phyloP scores from a whole-genome alignment of 2,113 vertebrate genomes.

The Ranitomeya variabilis region DNA sequence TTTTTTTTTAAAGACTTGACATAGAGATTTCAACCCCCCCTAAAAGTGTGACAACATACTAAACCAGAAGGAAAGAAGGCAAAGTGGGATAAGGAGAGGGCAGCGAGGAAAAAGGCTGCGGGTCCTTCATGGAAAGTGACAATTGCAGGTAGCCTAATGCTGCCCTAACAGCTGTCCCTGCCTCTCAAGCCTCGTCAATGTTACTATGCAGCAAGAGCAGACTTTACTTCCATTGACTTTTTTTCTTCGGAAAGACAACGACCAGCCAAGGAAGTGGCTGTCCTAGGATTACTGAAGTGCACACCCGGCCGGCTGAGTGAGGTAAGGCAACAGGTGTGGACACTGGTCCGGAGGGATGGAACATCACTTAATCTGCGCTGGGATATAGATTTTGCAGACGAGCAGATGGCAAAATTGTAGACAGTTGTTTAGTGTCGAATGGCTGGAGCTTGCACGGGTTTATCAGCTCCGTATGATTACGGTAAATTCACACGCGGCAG shows the following conservation, averaged over 20 bases:
- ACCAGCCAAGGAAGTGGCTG: constrained; percentile 76
- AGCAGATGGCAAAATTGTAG: constrained; percentile 59
- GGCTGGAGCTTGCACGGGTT: constrained; percentile 35
- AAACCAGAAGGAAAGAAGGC: constrained; percentile 65
- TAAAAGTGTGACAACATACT: constrained; percentile 71
- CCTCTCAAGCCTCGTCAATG: constrained; percentile 74
- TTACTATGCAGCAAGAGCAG: constrained; percentile 80
- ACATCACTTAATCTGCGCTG: constrained; percentile 67
- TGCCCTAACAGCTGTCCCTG: constrained; percentile 74
- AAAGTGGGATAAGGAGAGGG: constrained; percentile 67
- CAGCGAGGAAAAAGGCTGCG: constrained; percentile 64
- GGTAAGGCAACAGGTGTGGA: constrained; percentile 81
- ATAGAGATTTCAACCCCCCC: constrained; percentile 72
- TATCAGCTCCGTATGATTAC: neutral
- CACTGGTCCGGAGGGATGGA: constrained; percentile 63
- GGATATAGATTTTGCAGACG: constrained; percentile 61
- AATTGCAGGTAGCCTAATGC: constrained; percentile 79
- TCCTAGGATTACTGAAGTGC: constrained; percentile 78
- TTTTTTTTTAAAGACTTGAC: constrained; percentile 73
- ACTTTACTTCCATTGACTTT: constrained; percentile 71
- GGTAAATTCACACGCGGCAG: neutral
- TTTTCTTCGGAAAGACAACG: constrained; percentile 72
- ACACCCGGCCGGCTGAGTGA: constrained; percentile 77
- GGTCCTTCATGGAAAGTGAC: constrained; percentile 68
- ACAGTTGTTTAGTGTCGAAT: constrained; percentile 57